Conservation (phyloP, 2,797 vertebrate species). For the Chromis chromis region DNA sequence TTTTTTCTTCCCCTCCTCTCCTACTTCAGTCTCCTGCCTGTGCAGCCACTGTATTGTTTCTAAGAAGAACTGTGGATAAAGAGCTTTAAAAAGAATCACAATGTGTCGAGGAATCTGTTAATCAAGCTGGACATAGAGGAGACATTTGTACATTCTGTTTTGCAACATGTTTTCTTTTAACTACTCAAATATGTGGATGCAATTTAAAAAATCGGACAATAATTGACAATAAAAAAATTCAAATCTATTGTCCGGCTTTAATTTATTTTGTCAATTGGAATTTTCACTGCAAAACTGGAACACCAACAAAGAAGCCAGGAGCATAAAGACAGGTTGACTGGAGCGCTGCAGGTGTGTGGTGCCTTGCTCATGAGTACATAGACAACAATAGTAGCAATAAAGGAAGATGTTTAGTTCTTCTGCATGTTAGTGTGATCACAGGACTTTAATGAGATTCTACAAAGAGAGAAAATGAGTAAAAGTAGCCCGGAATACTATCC, state of each 20-base stretch:
- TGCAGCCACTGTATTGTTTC: constrained; percentile 48
- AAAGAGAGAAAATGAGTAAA: neutral
- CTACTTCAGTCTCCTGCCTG: constrained; percentile 47
- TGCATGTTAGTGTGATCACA: neutral
- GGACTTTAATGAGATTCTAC: neutral
- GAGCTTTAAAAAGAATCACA: constrained; percentile 44
- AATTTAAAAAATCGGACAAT: neutral
- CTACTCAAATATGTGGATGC: neutral
- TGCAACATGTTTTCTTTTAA: neutral
- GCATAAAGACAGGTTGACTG: neutral
- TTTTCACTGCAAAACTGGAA: neutral
- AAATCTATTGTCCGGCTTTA: neutral
- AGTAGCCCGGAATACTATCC: constrained; percentile 4
- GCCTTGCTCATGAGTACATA: constrained; percentile 30
- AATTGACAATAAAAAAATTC: neutral
- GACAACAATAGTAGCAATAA: neutral
- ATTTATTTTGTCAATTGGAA: neutral
- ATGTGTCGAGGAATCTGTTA: constrained; percentile 30
- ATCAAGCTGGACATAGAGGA: constrained; percentile 5
- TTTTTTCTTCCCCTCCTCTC: constrained; percentile 6
- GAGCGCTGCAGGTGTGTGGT: neutral
- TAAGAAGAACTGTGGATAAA: constrained; percentile 49
- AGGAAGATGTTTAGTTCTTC: neutral
- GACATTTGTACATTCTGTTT: constrained; percentile 20
- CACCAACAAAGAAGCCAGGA: neutral